A percentile compares a stretch with the other conserved stretches of the same genome.
These are phyloP conservation scores for Pipistrellus pipistrellus DNA, from an alignment of 2,797 vertebrate species.

Conservation along the genomic window DNA sequence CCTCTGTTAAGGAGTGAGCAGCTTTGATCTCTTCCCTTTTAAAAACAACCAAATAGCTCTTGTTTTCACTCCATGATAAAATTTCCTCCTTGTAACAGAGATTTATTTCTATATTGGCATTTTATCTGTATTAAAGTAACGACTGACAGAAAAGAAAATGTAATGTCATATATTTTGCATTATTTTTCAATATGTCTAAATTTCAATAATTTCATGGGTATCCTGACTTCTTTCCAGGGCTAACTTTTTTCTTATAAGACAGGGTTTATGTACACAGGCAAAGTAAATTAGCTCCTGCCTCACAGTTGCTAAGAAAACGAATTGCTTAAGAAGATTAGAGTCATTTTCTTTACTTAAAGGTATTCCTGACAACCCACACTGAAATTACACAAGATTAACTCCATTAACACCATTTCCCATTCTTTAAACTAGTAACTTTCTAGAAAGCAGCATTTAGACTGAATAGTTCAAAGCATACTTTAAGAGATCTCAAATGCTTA, in stretches of 20 bases:
- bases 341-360: constrained; percentile 86
- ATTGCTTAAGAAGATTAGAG: constrained; percentile 91
- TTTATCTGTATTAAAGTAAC: constrained; percentile 37
- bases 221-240: constrained; percentile 67
- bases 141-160: not conserved
- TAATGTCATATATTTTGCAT: constrained; percentile 23
- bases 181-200: constrained; percentile 66
- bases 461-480: constrained; percentile 78
- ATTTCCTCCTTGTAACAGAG: constrained; percentile 42
- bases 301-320: constrained; percentile 86
- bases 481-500: constrained; percentile 59
- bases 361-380: constrained; percentile 83
- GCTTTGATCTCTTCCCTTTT: constrained; percentile 63
- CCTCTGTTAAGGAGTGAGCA: constrained; percentile 49
- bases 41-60: constrained; percentile 66
- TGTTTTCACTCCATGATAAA: constrained; percentile 49
- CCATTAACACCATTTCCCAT: constrained; percentile 82
- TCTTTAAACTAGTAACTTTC: constrained; percentile 80
- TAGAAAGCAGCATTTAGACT: constrained; percentile 76
- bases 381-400: constrained; percentile 84
- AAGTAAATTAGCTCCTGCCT: constrained; percentile 83
- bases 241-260: constrained; percentile 66
- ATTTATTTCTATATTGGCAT: constrained; percentile 59
- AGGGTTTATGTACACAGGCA: constrained; percentile 73
- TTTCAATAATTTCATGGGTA: constrained; percentile 57